Evolutionary conservation across 1,140 invertebrate genomes (phyloP).

Genomic region (Ceratina australensis): DNA sequence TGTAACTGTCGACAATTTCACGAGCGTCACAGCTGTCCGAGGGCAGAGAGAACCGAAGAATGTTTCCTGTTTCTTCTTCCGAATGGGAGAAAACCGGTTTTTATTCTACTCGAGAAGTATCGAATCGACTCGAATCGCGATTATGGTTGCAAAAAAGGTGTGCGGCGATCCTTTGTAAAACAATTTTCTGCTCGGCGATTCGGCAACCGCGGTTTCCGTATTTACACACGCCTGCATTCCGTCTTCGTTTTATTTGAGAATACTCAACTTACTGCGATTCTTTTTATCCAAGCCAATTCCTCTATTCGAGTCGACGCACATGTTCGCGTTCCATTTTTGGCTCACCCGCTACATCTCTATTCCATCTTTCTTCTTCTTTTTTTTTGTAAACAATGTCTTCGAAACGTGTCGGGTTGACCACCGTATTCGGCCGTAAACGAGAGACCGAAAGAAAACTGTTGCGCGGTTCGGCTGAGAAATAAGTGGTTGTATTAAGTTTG

Average conservation of each 20-base stretch:
- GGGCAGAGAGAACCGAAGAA: constrained; percentile 27
- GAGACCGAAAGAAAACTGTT: no score
- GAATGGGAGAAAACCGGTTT: constrained; percentile 58
- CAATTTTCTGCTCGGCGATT: constrained; percentile 63
- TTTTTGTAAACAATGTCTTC: no score
- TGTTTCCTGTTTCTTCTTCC: constrained; percentile 37
- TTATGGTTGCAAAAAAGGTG: constrained; percentile 72
- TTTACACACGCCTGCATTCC: constrained; percentile 52
- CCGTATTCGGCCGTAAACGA: no score
- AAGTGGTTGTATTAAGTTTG: no score
- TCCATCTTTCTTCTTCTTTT: no score
- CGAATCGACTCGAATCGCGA: constrained; percentile 73
- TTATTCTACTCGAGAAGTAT: constrained; percentile 41
- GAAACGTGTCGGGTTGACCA: no score
- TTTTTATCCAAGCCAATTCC: no score
- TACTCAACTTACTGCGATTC: no score
- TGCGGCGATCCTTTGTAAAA: constrained; percentile 58
- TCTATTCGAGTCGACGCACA: no score
- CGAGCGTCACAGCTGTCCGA: constrained; percentile 55
- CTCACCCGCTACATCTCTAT: no score
- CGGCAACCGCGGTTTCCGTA: constrained; percentile 45
- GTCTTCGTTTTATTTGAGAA: neutral
- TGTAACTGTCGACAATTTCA: constrained; percentile 75
- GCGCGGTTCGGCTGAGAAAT: neutral
- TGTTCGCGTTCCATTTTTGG: no score